A percentile compares a stretch with the other conserved stretches of the same genome.
Evolutionary conservation across 2,113 vertebrate genomes (phyloP).

Genomic region (Turnix velox): DNA sequence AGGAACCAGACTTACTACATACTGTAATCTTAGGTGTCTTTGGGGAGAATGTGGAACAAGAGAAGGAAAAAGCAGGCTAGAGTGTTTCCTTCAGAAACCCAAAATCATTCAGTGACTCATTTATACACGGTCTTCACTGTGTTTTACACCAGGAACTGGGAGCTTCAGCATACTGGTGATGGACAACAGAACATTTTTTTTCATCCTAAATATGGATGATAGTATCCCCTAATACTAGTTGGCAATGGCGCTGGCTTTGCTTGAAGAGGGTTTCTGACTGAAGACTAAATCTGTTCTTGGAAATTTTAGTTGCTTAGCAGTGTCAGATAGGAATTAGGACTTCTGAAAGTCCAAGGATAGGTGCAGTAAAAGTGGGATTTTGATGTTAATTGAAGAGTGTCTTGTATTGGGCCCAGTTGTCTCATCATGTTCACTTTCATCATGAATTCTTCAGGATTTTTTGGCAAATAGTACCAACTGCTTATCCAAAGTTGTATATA

Average conservation of each 20-base stretch:
- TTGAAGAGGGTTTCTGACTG: neutral
- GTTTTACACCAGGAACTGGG: neutral
- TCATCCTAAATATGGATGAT: neutral
- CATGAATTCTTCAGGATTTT: neutral
- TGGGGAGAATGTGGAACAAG: neutral
- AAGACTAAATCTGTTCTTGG: neutral
- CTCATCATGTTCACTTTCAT: neutral
- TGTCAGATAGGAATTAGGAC: neutral
- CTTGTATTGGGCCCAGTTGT: neutral
- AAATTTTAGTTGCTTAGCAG: neutral
- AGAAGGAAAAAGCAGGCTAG: neutral
- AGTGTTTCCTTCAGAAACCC: neutral
- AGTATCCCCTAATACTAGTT: neutral
- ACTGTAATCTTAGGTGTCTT: neutral
- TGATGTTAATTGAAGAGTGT: neutral
- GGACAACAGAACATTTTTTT: neutral
- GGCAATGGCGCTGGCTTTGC: accelerated
- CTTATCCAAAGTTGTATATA: neutral
- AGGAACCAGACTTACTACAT: neutral
- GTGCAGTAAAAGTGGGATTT: neutral
- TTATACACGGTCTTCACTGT: neutral
- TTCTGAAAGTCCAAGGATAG: neutral
- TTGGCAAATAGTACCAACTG: slow-evolving; percentile 48
- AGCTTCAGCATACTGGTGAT: neutral
- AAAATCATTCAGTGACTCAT: neutral